Evolutionary conservation across 2,888 invertebrate genomes (phyloP).

Genomic region (Erebia epiphron): DNA sequence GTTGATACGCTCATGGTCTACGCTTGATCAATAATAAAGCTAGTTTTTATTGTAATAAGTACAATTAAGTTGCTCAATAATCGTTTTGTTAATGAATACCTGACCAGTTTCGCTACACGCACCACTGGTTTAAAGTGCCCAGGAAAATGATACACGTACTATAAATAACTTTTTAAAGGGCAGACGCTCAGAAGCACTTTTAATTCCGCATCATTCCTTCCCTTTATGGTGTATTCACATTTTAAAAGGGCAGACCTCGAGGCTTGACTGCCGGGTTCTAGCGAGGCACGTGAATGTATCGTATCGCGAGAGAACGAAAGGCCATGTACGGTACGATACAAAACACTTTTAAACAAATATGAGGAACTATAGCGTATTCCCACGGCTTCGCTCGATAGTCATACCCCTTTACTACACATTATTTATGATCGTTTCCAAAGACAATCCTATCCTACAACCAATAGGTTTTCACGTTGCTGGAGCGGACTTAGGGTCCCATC

Average conservation of each 20-base stretch:
- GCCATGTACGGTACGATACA: conserved; percentile 4
- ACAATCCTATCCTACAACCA: too few species aligned
- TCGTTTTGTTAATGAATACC: conserved; percentile 22
- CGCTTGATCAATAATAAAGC: conserved; percentile 2
- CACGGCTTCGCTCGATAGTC: neutral
- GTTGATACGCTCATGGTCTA: neutral
- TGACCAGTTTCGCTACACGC: conserved; percentile 23
- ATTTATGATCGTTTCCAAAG: too few species aligned
- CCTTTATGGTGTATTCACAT: conserved; percentile 56
- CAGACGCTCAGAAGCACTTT: conserved; percentile 39
- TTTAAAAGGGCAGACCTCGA: conserved; percentile 49
- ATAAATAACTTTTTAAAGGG: conserved; percentile 39
- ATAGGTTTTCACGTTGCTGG: too few species aligned
- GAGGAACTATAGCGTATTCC: neutral
- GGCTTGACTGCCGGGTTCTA: conserved; percentile 65
- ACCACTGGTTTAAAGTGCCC: conserved; percentile 22
- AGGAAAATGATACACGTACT: conserved; percentile 26
- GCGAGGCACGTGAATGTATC: conserved; percentile 45
- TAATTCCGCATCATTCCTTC: conserved; percentile 47
- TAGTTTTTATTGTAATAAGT: conserved; percentile 1
- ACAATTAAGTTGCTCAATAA: conserved; percentile 23
- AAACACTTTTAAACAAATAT: conserved; percentile 24
- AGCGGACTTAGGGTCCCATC: too few species aligned
- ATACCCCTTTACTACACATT: neutral
- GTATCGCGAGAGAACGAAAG: conserved; percentile 24